phyloP scores from a whole-genome alignment of 2,797 vertebrate genomes.

The Clarias fuscus region DNA sequence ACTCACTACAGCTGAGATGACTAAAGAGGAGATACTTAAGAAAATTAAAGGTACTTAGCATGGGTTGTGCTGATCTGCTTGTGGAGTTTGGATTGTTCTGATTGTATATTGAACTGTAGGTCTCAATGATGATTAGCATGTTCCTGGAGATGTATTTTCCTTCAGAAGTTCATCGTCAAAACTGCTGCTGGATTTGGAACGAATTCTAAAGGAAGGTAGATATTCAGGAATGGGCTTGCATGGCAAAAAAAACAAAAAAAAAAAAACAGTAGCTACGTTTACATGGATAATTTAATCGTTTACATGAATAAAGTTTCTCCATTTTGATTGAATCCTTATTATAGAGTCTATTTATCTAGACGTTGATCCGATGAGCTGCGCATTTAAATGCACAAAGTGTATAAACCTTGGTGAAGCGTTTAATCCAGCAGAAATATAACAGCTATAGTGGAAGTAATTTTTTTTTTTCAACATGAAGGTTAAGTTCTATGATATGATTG shows the following conservation, averaged over 20 bases:
- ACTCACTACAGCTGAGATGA: conserved; percentile 47
- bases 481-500: too few relatives aligned
- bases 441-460: too few relatives aligned
- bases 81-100: neutral
- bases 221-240: neutral
- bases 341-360: too few relatives aligned
- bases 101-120: conserved; percentile 15
- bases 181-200: neutral
- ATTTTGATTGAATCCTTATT: too few relatives aligned
- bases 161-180: neutral
- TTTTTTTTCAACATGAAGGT: too few relatives aligned
- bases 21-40: conserved; percentile 48
- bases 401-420: too few relatives aligned
- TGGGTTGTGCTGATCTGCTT: conserved; percentile 19
- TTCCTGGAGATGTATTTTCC: neutral
- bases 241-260: neutral
- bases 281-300: too few relatives aligned
- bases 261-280: too few relatives aligned
- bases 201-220: neutral
- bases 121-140: neutral
- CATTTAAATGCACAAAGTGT: too few relatives aligned
- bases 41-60: conserved; percentile 60
- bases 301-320: too few relatives aligned
- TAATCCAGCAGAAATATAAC: too few relatives aligned
- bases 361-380: too few relatives aligned